Evolutionary conservation across 2,797 vertebrate genomes (phyloP), one percentile per base, ranked within the genome.

Genomic region (Sitta carolinensis): DNA sequence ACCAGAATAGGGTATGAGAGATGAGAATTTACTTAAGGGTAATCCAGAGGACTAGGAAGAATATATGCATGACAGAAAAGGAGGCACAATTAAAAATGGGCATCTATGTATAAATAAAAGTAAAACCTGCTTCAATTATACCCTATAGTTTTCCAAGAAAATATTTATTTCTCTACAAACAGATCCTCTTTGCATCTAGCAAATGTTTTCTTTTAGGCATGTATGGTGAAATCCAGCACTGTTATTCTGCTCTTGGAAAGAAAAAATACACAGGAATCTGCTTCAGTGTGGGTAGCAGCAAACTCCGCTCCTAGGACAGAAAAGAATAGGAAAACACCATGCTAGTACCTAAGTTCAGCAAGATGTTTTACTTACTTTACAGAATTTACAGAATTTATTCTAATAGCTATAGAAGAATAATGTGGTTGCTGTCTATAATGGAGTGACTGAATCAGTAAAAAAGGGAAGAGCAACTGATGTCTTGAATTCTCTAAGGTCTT

Each of bases 121-220:
- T 26, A 11, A 78, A 64, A 51, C n/a, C 1, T 0, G 5, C 0
- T 12, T 4, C 16, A 78, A 15, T 29, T 58, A 47, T 11, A 63
- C 22, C 4, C 19, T 19, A 8, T 10, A 36, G 10, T 45, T 80
- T 88, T 66, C n/a, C 23, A 86, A 64, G 1, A 84, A 90, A 75
- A 15, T 42, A 52, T 66, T 79, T 36, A 63, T 57, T 21, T 7
- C 4, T 45, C 25, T 67, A 50, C 29, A 59, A 75, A 80, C 3
- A 59, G 29, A 59, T 45, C 10, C 7, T 30, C 15, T 78, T 38
- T 64, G 7, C 8, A 42, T 18, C 10, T 75, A 85, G 5, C 9
- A 69, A 59, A 9, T 5, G 29, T 43, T 81, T 88, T 59, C n/a
- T 85, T 62, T 75, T 47, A 52, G 11, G 15, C 20, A 38, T 2